These are phyloP conservation scores for Diadema setosum DNA, from an alignment of 35 echinoderm and acorn worm species.

Conservation along the genomic window DNA sequence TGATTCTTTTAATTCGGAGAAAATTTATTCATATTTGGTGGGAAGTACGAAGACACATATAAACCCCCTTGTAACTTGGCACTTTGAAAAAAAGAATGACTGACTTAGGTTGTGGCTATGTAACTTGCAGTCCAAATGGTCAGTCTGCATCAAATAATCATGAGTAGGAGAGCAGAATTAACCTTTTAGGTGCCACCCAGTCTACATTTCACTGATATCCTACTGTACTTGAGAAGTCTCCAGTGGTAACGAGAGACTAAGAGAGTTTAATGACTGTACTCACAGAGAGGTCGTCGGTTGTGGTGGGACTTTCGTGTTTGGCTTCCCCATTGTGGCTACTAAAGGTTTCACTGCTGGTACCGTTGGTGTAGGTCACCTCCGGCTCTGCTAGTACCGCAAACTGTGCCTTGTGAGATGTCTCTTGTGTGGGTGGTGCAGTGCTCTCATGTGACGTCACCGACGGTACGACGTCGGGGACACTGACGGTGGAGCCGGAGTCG, in stretches of 20 bases:
- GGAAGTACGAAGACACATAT: too few species aligned
- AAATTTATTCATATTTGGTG: too few species aligned
- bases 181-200: too few species aligned
- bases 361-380: not conserved
- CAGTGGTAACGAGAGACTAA: not conserved
- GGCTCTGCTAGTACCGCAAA: not conserved
- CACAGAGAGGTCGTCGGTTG: not conserved
- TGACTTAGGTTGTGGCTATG: too few species aligned
- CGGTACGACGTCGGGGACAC: not conserved
- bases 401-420: not conserved
- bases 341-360: not conserved
- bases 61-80: too few species aligned
- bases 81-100: too few species aligned
- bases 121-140: too few species aligned
- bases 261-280: not conserved
- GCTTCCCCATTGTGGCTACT: not conserved
- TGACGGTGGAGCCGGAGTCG: not conserved
- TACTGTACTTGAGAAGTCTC: too few species aligned
- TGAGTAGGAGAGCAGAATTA: too few species aligned
- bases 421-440: not conserved
- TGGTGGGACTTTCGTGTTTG: not conserved
- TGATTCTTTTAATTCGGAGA: too few species aligned
- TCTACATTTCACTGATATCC: too few species aligned
- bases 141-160: too few species aligned
- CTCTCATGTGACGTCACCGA: not conserved